These are phyloP conservation scores for Heliconius hermathena DNA, from an alignment of 1,140 invertebrate genomes.

Conservation along the genomic window DNA sequence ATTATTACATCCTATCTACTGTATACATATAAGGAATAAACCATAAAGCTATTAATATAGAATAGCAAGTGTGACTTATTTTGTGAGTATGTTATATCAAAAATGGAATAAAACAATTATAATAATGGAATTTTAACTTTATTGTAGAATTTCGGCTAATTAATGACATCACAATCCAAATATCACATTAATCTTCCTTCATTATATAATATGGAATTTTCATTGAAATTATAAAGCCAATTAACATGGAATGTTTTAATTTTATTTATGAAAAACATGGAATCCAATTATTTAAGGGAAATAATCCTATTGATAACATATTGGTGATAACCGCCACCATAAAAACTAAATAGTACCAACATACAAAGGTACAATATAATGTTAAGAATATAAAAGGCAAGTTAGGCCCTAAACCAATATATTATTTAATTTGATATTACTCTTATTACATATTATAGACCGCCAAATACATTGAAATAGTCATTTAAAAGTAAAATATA, in stretches of 20 bases:
- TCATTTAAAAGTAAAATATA: not conserved
- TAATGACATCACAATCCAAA: constrained; percentile 28
- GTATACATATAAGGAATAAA: too few species aligned
- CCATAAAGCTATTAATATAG: too few species aligned
- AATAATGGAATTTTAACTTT: not conserved
- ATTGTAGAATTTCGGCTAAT: constrained; percentile 1
- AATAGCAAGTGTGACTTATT: not conserved
- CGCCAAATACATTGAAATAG: not conserved
- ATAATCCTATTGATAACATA: constrained; percentile 1
- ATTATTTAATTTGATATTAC: not conserved
- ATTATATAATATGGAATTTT: not conserved
- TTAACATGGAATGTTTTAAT: not conserved
- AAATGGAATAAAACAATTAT: not conserved
- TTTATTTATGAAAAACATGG: not conserved
- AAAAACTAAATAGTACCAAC: constrained; percentile 12
- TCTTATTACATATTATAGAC: not conserved
- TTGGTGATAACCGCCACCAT: not conserved
- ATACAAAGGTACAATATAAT: not conserved
- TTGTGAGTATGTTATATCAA: not conserved
- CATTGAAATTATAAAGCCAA: not conserved
- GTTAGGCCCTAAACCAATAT: not conserved
- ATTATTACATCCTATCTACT: too few species aligned
- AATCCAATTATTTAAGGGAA: not conserved
- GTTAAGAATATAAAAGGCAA: not conserved
- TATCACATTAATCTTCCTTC: constrained; percentile 17